Percentiles rank a stretch among this genome's conserved stretches.
phyloP scores from a whole-genome alignment of 2,888 invertebrate species.

The Epinotia brunnichana region DNA sequence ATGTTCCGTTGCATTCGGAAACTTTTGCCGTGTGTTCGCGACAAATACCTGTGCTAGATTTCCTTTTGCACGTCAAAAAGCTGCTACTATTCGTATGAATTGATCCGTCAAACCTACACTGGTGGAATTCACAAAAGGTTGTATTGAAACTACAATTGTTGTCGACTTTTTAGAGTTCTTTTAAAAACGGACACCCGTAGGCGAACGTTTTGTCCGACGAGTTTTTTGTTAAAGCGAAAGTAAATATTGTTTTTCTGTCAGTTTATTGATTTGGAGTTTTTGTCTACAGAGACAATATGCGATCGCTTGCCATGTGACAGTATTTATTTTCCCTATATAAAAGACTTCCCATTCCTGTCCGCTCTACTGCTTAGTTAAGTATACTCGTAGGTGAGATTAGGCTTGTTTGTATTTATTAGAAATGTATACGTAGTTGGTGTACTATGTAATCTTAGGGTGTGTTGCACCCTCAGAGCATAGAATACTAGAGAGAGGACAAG shows the following conservation, averaged over 20 bases:
- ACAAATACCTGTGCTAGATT: constrained; percentile 65
- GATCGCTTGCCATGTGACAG: constrained; percentile 20
- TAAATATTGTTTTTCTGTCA: constrained; percentile 33
- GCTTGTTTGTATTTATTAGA: not conserved
- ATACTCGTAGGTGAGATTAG: no score
- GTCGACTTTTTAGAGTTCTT: constrained; percentile 45
- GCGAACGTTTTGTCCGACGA: constrained; percentile 14
- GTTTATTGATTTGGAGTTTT: constrained; percentile 15
- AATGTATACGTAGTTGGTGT: not conserved
- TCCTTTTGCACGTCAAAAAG: constrained; percentile 77
- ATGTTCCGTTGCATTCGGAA: constrained; percentile 43
- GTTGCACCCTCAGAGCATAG: no score
- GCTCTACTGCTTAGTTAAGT: not conserved
- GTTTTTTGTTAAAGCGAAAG: constrained; percentile 33
- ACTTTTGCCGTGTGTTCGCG: constrained; percentile 57
- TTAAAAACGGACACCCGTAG: constrained; percentile 28
- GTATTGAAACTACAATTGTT: constrained; percentile 64
- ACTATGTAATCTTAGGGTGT: not conserved
- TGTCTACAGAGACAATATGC: not conserved
- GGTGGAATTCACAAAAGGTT: constrained; percentile 64
- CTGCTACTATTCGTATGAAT: constrained; percentile 71
- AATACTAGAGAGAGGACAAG: no score
- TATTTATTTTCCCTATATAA: not conserved
- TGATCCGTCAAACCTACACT: constrained; percentile 70
- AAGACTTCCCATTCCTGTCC: not conserved